phyloP scores from a whole-genome alignment of 2,888 invertebrate species.

The Tanypteryx hageni region DNA sequence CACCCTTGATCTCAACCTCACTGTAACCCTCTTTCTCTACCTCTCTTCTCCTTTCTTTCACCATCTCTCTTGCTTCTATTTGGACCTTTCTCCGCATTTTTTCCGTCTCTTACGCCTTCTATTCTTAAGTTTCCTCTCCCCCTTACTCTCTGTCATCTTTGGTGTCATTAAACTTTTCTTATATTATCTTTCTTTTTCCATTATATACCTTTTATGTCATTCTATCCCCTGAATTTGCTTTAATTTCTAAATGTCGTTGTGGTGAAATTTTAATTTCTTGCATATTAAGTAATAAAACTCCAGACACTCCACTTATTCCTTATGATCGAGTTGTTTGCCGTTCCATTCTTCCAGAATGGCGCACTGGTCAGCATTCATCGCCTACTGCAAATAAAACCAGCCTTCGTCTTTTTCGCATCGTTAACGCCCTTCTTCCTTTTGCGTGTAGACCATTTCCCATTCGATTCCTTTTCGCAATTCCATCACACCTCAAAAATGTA shows the following conservation, averaged over 20 bases:
- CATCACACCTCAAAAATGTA: conserved; percentile 62
- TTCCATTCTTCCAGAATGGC: background rate
- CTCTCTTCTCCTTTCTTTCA: background rate
- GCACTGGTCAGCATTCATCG: conserved; percentile 7
- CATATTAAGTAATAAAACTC: background rate
- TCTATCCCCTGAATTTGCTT: background rate
- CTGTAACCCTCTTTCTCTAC: background rate
- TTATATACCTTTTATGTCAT: background rate
- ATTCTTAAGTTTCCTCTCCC: background rate
- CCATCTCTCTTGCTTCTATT: background rate
- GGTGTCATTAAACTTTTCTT: background rate
- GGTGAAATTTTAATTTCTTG: background rate
- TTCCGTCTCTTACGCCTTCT: background rate
- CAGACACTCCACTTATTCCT: background rate
- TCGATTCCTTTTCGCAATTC: conserved; percentile 51
- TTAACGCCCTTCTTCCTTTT: background rate
- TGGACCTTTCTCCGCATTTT: background rate
- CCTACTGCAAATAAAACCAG: background rate
- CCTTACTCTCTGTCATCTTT: background rate
- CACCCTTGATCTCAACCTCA: background rate
- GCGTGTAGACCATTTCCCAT: background rate
- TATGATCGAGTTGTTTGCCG: background rate
- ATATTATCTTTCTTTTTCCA: background rate
- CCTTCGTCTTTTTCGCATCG: conserved; percentile 34
- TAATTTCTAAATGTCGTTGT: background rate